These are phyloP conservation scores for Diaprepes abbreviatus DNA, from an alignment of 2,888 invertebrate genomes.

Conservation along the genomic window DNA sequence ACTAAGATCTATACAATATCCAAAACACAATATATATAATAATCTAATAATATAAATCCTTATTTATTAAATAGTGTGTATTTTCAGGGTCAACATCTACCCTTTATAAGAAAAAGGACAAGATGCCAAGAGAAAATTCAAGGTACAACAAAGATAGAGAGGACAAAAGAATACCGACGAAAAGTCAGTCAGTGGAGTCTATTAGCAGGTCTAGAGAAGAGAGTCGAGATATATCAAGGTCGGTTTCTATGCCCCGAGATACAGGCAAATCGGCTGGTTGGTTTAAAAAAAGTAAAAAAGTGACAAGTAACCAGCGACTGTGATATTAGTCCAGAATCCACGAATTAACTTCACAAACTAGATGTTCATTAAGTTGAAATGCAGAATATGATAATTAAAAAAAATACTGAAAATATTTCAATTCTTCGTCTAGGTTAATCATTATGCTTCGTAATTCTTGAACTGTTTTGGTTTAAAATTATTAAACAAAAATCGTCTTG, in stretches of 20 bases:
- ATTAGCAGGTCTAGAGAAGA: conserved; percentile 66
- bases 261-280: conserved; percentile 80
- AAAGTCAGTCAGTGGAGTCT: conserved; percentile 76
- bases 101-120: conserved; percentile 64
- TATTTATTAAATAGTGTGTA: too few relatives aligned
- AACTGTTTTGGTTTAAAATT: too few relatives aligned
- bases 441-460: too few relatives aligned
- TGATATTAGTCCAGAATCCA: conserved; percentile 51
- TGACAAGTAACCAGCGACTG: conserved; percentile 64
- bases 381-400: too few relatives aligned
- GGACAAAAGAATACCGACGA: conserved; percentile 65
- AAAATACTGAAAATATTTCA: too few relatives aligned
- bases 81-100: conserved; percentile 61
- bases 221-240: conserved; percentile 72
- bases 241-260: conserved; percentile 81
- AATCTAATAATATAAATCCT: too few relatives aligned
- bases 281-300: conserved; percentile 76
- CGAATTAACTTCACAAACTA: not conserved
- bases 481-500: too few relatives aligned
- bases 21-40: too few relatives aligned
- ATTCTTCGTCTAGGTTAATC: too few relatives aligned
- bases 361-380: not conserved
- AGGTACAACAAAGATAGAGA: conserved; percentile 63
- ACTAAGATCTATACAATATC: too few relatives aligned
- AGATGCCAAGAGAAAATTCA: conserved; percentile 68